Conservation (phyloP, 2,113 vertebrate species). For the Arenaria interpres region DNA sequence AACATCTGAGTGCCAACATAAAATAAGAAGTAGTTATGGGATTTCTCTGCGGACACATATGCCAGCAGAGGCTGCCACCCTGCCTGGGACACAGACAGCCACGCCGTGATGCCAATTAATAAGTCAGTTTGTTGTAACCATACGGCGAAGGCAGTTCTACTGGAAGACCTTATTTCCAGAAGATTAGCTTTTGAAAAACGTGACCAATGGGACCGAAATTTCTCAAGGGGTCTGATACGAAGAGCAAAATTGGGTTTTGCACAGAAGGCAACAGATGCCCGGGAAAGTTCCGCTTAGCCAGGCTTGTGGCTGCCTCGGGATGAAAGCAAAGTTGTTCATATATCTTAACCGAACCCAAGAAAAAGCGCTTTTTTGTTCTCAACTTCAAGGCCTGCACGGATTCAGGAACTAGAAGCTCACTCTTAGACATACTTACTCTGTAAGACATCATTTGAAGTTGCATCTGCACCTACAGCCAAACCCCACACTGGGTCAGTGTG, state of each 20-base stretch:
- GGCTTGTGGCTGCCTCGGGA: not conserved
- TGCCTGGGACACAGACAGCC: not conserved
- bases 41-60: not conserved
- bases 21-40: not conserved
- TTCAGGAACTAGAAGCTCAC: not conserved
- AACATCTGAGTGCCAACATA: not conserved
- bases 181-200: not conserved
- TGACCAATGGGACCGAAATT: not conserved
- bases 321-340: not conserved
- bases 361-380: not conserved
- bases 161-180: slow-evolving; percentile 9
- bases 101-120: not conserved
- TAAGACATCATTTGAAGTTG: not conserved
- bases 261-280: not conserved
- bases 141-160: slow-evolving; percentile 18
- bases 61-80: slow-evolving; percentile 22
- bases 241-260: not conserved
- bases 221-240: not conserved
- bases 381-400: not conserved
- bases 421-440: not conserved
- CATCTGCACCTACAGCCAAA: not conserved
- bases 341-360: not conserved
- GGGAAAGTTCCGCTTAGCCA: not conserved
- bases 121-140: slow-evolving; percentile 17
- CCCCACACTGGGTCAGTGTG: too few relatives aligned